Percentiles rank a stretch among this genome's conserved stretches.
These are phyloP conservation scores for Apogon talboti DNA, from an alignment of 2,797 vertebrate genomes.

Conservation along the genomic window DNA sequence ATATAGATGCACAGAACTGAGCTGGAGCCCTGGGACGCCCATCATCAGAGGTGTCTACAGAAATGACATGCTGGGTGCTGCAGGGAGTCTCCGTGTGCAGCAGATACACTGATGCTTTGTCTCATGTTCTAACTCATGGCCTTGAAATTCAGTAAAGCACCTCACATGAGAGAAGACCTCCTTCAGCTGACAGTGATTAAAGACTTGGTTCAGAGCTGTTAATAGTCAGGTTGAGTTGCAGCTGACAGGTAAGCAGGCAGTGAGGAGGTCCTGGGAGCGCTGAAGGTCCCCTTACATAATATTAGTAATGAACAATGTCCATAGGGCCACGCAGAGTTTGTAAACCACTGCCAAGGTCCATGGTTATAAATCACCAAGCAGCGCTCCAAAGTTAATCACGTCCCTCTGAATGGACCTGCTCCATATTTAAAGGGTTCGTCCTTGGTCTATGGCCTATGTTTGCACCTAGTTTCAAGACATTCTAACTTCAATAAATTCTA, in stretches of 20 bases:
- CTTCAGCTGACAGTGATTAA: constrained; percentile 67
- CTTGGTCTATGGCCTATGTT: too few species aligned
- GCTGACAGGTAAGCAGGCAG: constrained; percentile 6
- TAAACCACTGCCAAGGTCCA: too few species aligned
- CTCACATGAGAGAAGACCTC: constrained; percentile 55
- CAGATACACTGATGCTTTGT: constrained; percentile 1
- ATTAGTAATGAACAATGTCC: too few species aligned
- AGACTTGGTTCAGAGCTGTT: constrained; percentile 1
- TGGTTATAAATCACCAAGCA: too few species aligned
- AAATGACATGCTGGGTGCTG: neutral
- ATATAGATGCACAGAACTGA: neutral
- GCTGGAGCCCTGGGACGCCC: neutral
- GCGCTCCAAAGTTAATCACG: too few species aligned
- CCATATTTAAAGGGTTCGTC: too few species aligned
- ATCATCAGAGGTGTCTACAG: neutral
- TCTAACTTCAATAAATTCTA: too few species aligned
- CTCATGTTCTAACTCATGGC: constrained; percentile 45
- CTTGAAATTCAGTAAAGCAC: constrained; percentile 35
- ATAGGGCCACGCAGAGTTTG: too few species aligned
- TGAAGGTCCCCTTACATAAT: neutral
- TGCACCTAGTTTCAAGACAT: too few species aligned
- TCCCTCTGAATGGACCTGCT: too few species aligned
- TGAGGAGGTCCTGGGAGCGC: constrained; percentile 3
- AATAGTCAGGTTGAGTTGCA: constrained; percentile 7
- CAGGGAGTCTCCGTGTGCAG: neutral